A percentile compares a stretch with the other conserved stretches of the same genome.
Evolutionary conservation across 1,140 invertebrate species (phyloP).

Genomic region (Nebria ingens): DNA sequence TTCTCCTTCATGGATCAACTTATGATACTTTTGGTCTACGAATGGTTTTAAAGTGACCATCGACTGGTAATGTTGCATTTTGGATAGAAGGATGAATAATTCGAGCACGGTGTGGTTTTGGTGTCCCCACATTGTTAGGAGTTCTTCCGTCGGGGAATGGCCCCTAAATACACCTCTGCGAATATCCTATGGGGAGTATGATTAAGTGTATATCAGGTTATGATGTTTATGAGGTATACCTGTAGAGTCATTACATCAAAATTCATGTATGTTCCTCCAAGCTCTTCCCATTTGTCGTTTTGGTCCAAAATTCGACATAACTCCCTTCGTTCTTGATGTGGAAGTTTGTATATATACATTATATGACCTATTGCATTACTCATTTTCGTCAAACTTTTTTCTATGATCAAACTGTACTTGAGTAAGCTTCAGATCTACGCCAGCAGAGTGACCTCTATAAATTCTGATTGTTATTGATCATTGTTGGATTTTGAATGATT

Average conservation of each 20-base stretch:
- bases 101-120: conserved; percentile 69
- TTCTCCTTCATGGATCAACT: conserved; percentile 40
- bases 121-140: conserved; percentile 67
- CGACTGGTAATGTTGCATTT: conserved; percentile 62
- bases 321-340: conserved; percentile 51
- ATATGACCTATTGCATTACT: background rate
- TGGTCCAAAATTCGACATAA: conserved; percentile 67
- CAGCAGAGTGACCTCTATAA: too few relatives aligned
- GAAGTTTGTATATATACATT: conserved; percentile 63
- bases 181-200: conserved; percentile 32
- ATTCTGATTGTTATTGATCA: too few relatives aligned
- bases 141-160: conserved; percentile 59
- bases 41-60: conserved; percentile 54
- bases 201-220: conserved; percentile 3
- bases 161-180: conserved; percentile 36
- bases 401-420: too few relatives aligned
- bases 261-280: conserved; percentile 47
- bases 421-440: too few relatives aligned
- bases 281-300: conserved; percentile 65
- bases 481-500: too few relatives aligned
- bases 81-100: conserved; percentile 53
- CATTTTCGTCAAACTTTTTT: too few relatives aligned
- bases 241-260: conserved; percentile 42
- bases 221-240: conserved; percentile 32
- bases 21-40: conserved; percentile 48